phyloP scores from a whole-genome alignment of 2,113 vertebrate species.

The Tragelaphus scriptus region DNA sequence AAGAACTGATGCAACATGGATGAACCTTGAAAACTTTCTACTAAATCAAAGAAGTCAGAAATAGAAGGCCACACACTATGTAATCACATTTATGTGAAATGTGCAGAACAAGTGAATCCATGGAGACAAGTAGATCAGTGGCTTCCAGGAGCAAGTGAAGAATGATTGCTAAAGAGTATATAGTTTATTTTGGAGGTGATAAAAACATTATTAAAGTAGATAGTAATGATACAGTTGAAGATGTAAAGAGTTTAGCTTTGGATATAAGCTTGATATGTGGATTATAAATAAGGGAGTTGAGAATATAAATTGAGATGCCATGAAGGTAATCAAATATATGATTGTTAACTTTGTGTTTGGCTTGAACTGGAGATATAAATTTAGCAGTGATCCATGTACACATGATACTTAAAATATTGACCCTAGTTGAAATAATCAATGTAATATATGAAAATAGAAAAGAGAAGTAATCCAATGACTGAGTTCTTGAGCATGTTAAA shows the following conservation, averaged over 20 bases:
- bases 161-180: background rate
- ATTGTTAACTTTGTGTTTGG: background rate
- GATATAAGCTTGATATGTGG: background rate
- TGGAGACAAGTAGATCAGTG: background rate
- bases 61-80: background rate
- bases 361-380: background rate
- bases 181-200: background rate
- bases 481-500: background rate
- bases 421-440: background rate
- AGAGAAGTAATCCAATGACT: background rate
- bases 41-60: background rate
- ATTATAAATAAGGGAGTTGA: background rate
- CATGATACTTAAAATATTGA: background rate
- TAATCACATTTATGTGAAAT: background rate
- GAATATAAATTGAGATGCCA: background rate
- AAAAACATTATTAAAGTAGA: background rate
- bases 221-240: background rate
- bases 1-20: background rate
- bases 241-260: background rate
- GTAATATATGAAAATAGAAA: background rate
- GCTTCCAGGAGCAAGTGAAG: background rate
- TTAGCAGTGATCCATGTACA: background rate
- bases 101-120: background rate
- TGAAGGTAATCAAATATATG: background rate
- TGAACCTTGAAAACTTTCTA: background rate